These are phyloP conservation scores for Dendrocopos noguchii DNA, from an alignment of 2,113 vertebrate species.

Conservation along the genomic window DNA sequence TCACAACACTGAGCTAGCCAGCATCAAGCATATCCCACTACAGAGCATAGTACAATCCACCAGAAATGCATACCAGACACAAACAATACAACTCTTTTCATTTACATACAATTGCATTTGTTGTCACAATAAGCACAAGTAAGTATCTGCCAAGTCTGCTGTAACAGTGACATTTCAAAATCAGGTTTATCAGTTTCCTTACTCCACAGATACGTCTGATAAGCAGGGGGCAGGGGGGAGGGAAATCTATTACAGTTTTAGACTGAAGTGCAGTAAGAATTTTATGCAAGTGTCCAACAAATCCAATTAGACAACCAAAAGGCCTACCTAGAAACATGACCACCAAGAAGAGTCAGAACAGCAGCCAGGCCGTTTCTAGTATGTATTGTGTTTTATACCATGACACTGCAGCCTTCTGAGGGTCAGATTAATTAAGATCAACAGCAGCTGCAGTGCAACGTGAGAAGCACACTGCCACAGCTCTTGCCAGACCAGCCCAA, in stretches of 20 bases:
- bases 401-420: constrained; percentile 76
- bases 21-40: background rate
- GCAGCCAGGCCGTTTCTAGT: constrained; percentile 35
- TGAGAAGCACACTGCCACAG: constrained; percentile 74
- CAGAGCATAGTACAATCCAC: background rate
- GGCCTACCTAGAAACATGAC: constrained; percentile 8
- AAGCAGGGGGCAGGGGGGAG: background rate
- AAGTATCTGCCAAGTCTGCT: background rate
- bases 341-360: constrained; percentile 33
- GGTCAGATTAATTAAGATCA: constrained; percentile 84
- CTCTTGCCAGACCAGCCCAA: constrained; percentile 77
- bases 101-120: background rate
- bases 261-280: background rate
- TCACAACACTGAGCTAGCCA: background rate
- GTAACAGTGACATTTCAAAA: background rate
- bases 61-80: background rate
- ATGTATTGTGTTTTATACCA: constrained; percentile 40
- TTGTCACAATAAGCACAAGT: background rate
- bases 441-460: constrained; percentile 83
- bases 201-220: background rate
- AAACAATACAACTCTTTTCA: background rate
- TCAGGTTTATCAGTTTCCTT: background rate
- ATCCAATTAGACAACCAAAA: background rate
- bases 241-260: background rate
- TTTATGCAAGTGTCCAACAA: background rate